Conservation (phyloP, 2,888 invertebrate species). For the Eilema caniola region DNA sequence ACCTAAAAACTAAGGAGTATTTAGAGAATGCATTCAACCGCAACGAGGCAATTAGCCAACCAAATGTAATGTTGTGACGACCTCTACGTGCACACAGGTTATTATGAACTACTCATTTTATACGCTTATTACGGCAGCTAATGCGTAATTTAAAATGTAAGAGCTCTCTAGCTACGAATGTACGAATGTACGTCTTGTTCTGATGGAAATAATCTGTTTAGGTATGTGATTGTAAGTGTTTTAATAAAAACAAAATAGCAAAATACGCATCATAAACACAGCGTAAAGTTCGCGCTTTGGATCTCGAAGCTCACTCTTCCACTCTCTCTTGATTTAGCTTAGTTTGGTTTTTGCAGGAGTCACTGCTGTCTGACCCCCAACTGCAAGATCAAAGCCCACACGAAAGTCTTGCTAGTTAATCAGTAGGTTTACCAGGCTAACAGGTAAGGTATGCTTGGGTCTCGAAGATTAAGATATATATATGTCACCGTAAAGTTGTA, state of each 20-base stretch:
- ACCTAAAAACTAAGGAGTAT: constrained; percentile 25
- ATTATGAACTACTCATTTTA: constrained; percentile 56
- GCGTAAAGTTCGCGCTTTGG: too few relatives aligned
- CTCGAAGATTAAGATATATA: too few relatives aligned
- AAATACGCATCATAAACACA: not conserved
- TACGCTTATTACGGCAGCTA: constrained; percentile 50
- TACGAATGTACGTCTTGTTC: constrained; percentile 27
- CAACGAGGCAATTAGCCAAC: constrained; percentile 56
- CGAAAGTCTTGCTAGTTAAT: not conserved
- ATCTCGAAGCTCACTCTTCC: too few relatives aligned
- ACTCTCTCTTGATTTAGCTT: not conserved
- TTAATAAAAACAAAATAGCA: not conserved
- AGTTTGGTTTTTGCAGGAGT: not conserved
- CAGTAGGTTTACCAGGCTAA: too few relatives aligned
- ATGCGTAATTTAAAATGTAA: constrained; percentile 54
- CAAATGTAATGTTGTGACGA: constrained; percentile 42
- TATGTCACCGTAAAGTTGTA: too few relatives aligned
- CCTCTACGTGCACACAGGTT: constrained; percentile 39
- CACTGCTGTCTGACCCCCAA: not conserved
- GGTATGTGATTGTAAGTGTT: not conserved
- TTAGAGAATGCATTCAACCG: constrained; percentile 45
- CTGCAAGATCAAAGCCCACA: not conserved
- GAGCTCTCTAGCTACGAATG: constrained; percentile 31
- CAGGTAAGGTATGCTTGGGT: too few relatives aligned
- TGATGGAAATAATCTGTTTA: constrained; percentile 34